Percentiles rank a stretch among this genome's conserved stretches.
Evolutionary conservation across 2,888 invertebrate genomes (phyloP).

Genomic region (Diarsia rubi): DNA sequence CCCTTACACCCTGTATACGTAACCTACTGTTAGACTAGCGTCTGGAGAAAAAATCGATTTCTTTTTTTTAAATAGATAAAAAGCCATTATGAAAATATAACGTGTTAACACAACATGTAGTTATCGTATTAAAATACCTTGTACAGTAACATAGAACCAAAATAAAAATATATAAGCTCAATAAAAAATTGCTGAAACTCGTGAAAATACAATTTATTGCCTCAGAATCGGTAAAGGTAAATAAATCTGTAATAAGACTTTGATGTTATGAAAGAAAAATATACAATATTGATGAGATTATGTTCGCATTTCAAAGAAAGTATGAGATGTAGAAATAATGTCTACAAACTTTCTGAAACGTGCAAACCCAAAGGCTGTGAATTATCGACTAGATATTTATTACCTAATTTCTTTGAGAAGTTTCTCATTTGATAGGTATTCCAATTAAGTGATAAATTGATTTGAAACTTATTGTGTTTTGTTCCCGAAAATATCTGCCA

Average conservation of each 20-base stretch:
- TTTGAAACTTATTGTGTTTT: conserved; percentile 39
- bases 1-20: no score
- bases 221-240: conserved; percentile 49
- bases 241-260: conserved; percentile 55
- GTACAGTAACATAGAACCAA: conserved; percentile 14
- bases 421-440: conserved; percentile 32
- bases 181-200: conserved; percentile 23
- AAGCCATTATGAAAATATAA: not conserved
- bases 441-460: conserved; percentile 31
- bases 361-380: conserved; percentile 29
- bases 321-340: conserved; percentile 12
- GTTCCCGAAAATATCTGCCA: conserved; percentile 22
- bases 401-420: conserved; percentile 30
- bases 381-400: conserved; percentile 36
- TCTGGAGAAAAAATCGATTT: not conserved
- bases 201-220: conserved; percentile 35
- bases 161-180: conserved; percentile 2
- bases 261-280: conserved; percentile 52
- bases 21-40: not conserved
- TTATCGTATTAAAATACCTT: conserved; percentile 16
- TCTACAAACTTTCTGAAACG: conserved; percentile 33
- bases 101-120: not conserved
- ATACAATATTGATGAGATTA: conserved; percentile 50
- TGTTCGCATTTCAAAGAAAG: conserved; percentile 23
- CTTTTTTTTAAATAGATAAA: not conserved